Evolutionary conservation across 1,140 invertebrate species (phyloP).

Genomic region (Pseudomyrmex gracilis): DNA sequence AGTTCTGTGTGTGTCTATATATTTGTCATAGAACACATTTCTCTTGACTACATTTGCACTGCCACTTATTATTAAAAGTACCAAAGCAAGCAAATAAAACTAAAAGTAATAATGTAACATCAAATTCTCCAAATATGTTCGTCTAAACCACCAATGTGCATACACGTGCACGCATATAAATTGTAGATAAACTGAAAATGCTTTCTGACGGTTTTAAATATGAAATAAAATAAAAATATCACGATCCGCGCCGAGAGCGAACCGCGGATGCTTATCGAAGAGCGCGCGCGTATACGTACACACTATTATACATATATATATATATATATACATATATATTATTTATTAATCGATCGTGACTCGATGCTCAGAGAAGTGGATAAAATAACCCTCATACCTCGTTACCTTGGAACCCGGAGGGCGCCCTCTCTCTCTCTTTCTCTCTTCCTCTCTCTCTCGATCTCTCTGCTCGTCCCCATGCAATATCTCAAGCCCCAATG

Average conservation of each 20-base stretch:
- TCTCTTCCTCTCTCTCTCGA: no score
- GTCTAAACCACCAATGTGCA: no score
- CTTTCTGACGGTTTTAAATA: not conserved
- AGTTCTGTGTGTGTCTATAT: no score
- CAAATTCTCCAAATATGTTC: no score
- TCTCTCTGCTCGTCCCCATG: not conserved
- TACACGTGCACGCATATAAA: not conserved
- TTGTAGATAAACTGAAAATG: conserved; percentile 23
- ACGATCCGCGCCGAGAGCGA: not conserved
- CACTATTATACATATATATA: not conserved
- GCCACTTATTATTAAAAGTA: not conserved
- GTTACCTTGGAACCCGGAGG: conserved; percentile 6
- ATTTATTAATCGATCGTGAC: conserved; percentile 48
- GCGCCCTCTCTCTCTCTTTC: not conserved
- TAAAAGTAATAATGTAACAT: not conserved
- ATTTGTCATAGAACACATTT: not conserved
- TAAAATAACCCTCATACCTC: conserved; percentile 36
- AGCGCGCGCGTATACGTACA: no score
- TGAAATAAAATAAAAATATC: conserved; percentile 21
- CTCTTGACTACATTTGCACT: not conserved
- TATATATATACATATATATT: not conserved
- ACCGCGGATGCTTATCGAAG: conserved; percentile 9
- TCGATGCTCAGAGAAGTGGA: conserved; percentile 19
- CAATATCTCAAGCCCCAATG: conserved; percentile 58
- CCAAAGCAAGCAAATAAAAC: not conserved